These are phyloP conservation scores for Gonatopus flavifemur DNA, from an alignment of 1,140 invertebrate species.

Conservation along the genomic window DNA sequence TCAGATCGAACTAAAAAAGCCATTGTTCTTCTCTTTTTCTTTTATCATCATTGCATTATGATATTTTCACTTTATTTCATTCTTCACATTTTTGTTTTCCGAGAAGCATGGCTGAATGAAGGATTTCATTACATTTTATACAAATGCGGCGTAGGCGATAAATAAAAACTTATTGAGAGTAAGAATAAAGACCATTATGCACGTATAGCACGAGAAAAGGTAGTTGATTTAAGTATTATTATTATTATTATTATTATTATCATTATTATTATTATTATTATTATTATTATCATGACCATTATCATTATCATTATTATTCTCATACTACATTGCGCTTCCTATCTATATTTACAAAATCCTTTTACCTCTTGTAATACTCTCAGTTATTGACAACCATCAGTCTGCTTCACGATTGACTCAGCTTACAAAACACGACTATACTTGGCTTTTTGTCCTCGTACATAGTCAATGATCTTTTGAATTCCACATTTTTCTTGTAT, in stretches of 20 bases:
- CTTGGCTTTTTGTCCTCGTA: slow-evolving; percentile 17
- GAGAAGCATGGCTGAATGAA: too few species aligned
- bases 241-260: too few species aligned
- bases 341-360: slow-evolving; percentile 18
- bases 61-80: too few species aligned
- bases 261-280: too few species aligned
- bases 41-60: too few species aligned
- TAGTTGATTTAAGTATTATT: slow-evolving; percentile 39
- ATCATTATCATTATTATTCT: slow-evolving; percentile 27
- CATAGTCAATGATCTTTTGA: slow-evolving; percentile 21
- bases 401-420: slow-evolving; percentile 20
- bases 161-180: slow-evolving; percentile 11
- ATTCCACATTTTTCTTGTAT: too few species aligned
- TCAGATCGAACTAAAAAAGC: too few species aligned
- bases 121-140: too few species aligned
- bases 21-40: too few species aligned
- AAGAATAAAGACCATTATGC: slow-evolving; percentile 41
- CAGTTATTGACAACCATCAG: slow-evolving; percentile 13
- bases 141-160: slow-evolving; percentile 7
- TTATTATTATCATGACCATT: too few species aligned
- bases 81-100: too few species aligned
- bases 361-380: slow-evolving; percentile 16
- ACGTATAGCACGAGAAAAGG: slow-evolving; percentile 50
- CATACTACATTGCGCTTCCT: slow-evolving; percentile 29
- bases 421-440: slow-evolving; percentile 19